Percentiles rank a stretch among this genome's conserved stretches.
phyloP scores from a whole-genome alignment of 2,888 invertebrate species.

The Gastracanthus pulcherrimus region DNA sequence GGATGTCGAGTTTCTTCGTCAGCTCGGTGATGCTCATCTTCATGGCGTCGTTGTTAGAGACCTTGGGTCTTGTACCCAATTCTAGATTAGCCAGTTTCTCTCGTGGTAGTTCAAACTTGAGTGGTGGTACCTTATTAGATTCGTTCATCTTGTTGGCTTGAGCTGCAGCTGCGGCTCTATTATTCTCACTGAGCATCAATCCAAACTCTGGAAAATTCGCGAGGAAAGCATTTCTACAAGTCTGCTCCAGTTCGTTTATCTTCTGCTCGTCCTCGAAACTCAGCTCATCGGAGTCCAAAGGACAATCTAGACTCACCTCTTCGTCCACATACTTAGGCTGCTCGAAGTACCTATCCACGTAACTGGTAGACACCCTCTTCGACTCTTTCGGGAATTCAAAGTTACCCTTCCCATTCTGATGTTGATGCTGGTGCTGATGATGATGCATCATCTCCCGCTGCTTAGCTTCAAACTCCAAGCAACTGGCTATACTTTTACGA shows the following conservation, averaged over 20 bases:
- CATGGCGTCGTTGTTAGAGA: conserved; percentile 55
- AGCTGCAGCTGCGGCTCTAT: conserved; percentile 15
- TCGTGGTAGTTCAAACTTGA: conserved; percentile 63
- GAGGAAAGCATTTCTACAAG: conserved; percentile 63
- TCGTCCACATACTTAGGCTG: conserved; percentile 71
- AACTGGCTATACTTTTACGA: conserved; percentile 63
- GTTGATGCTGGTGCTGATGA: conserved; percentile 25
- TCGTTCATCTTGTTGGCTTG: conserved; percentile 44
- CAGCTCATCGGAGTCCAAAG: conserved; percentile 66
- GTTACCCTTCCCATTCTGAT: conserved; percentile 67
- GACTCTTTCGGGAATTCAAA: conserved; percentile 68
- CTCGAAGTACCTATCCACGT: conserved; percentile 75
- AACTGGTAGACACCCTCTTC: conserved; percentile 74
- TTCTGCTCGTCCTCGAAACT: conserved; percentile 65
- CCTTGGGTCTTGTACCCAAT: conserved; percentile 69
- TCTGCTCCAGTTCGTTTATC: conserved; percentile 70
- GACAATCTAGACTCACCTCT: conserved; percentile 67
- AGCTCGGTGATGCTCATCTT: conserved; percentile 64
- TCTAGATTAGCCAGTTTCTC: conserved; percentile 66
- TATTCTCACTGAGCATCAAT: conserved; percentile 43
- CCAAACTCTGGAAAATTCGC: conserved; percentile 70
- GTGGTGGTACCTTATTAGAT: conserved; percentile 25
- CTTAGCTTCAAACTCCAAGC: conserved; percentile 59
- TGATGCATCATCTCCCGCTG: conserved; percentile 21
- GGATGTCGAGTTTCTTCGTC: conserved; percentile 67